Evolutionary conservation across 2,888 invertebrate genomes (phyloP).

Genomic region (Caenorhabditis auriculariae): DNA sequence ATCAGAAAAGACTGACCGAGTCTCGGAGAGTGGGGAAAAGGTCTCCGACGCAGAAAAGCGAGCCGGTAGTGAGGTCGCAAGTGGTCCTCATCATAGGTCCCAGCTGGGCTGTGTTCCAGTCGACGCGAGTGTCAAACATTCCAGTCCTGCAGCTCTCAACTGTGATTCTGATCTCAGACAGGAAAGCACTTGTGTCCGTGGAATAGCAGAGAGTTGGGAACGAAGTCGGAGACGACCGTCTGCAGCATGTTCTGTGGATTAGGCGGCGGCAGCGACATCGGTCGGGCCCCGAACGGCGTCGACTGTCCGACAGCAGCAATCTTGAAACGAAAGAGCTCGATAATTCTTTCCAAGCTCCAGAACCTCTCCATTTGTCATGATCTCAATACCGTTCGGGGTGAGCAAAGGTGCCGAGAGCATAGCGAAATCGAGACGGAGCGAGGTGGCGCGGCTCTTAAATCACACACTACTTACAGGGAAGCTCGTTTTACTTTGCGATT

Average conservation of each 20-base stretch:
- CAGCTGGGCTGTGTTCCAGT: slow-evolving; percentile 59
- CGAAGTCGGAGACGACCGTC: slow-evolving; percentile 57
- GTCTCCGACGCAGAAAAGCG: slow-evolving; percentile 60
- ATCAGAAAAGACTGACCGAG: slow-evolving; percentile 34
- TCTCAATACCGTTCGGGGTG: slow-evolving; percentile 47
- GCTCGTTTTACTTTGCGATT: too few relatives aligned
- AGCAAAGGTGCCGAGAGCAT: slow-evolving; percentile 40
- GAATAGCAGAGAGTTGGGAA: slow-evolving; percentile 58
- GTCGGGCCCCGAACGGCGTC: slow-evolving; percentile 44
- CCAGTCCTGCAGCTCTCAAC: slow-evolving; percentile 46
- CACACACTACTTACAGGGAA: too few relatives aligned
- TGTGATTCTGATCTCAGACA: too few relatives aligned
- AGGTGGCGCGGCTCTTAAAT: slow-evolving; percentile 36
- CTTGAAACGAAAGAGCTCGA: background rate
- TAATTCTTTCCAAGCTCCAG: slow-evolving; percentile 8
- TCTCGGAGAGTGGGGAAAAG: slow-evolving; percentile 57
- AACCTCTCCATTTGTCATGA: slow-evolving; percentile 53
- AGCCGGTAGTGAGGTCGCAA: slow-evolving; percentile 51
- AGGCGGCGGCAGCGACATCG: slow-evolving; percentile 20
- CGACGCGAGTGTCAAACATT: slow-evolving; percentile 59
- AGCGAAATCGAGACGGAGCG: slow-evolving; percentile 56
- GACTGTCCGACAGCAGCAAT: slow-evolving; percentile 5
- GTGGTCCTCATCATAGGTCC: slow-evolving; percentile 61
- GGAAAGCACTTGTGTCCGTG: slow-evolving; percentile 52
- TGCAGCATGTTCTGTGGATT: slow-evolving; percentile 32